These are phyloP conservation scores for Phrixothrix hirtus DNA, from an alignment of 2,888 invertebrate genomes.

Conservation along the genomic window DNA sequence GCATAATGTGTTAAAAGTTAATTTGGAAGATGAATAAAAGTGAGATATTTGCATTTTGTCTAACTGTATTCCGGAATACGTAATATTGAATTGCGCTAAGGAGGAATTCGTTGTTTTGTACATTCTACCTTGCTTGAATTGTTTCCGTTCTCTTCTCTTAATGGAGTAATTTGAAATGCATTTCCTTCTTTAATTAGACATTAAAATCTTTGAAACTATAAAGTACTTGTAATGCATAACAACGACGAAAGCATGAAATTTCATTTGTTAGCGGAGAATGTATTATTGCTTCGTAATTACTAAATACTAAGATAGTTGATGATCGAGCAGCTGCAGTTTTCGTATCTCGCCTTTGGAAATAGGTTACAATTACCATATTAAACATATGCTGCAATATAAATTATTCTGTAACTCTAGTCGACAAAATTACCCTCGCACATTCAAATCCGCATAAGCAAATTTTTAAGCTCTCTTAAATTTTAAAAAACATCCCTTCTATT, in stretches of 20 bases:
- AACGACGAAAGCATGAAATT: not conserved
- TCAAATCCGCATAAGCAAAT: constrained; percentile 21
- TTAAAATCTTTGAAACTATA: constrained; percentile 1
- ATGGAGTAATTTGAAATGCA: no score
- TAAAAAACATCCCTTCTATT: constrained; percentile 13
- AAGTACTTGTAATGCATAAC: not conserved
- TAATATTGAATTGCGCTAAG: no score
- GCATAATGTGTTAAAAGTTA: no score
- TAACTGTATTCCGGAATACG: no score
- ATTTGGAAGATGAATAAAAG: no score
- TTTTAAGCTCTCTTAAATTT: constrained; percentile 10
- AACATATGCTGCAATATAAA: constrained; percentile 34
- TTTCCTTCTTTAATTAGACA: no score
- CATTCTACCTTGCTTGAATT: no score
- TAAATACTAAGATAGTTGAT: constrained; percentile 23
- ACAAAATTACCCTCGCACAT: constrained; percentile 15
- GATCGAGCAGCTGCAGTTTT: constrained; percentile 30
- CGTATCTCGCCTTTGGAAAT: constrained; percentile 37
- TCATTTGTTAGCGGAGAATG: constrained; percentile 12
- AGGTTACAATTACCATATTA: constrained; percentile 40
- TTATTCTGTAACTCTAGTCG: constrained; percentile 23
- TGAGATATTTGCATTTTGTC: no score
- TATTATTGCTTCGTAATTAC: constrained; percentile 25
- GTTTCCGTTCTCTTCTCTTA: no score
- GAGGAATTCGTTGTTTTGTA: no score